Percentiles rank a stretch among this genome's conserved stretches.
These are phyloP conservation scores for Syngnathus floridae DNA, from an alignment of 2,113 vertebrate species.

Conservation along the genomic window DNA sequence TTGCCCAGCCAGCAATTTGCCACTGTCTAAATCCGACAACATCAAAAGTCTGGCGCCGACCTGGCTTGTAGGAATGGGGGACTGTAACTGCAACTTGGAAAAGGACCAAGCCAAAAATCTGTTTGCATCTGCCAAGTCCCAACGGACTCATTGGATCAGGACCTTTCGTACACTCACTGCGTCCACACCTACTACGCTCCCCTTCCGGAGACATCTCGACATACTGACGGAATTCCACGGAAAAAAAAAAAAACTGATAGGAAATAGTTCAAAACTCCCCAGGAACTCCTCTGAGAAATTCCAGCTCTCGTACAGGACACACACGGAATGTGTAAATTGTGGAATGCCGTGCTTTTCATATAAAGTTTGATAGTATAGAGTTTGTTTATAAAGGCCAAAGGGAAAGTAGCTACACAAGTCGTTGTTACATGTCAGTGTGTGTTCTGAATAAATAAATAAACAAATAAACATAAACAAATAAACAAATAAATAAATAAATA, in stretches of 20 bases:
- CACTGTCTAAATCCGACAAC: not conserved
- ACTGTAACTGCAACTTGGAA: slow-evolving; percentile 7
- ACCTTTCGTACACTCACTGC: slow-evolving; percentile 3
- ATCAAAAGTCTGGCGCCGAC: slow-evolving; percentile 22
- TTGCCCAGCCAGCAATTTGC: slow-evolving; percentile 11
- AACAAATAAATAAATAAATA: too few species aligned
- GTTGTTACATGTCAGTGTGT: too few species aligned
- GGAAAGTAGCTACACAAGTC: too few species aligned
- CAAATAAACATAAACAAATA: too few species aligned
- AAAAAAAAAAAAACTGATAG: not conserved
- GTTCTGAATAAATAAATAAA: too few species aligned
- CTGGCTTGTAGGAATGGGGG: slow-evolving; percentile 39
- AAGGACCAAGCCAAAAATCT: not conserved
- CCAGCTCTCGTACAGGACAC: slow-evolving; percentile 13
- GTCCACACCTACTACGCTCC: not conserved
- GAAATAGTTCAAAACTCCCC: not conserved
- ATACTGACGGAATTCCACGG: not conserved
- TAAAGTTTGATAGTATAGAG: not conserved
- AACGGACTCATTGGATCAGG: not conserved
- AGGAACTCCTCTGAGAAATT: slow-evolving; percentile 18
- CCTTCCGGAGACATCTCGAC: slow-evolving; percentile 6
- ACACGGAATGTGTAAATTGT: not conserved
- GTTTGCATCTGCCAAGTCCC: slow-evolving; percentile 7
- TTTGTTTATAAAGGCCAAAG: too few species aligned
- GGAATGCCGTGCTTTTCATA: not conserved